Conservation (phyloP, 1,140 invertebrate species). For the Ruditapes philippinarum region DNA sequence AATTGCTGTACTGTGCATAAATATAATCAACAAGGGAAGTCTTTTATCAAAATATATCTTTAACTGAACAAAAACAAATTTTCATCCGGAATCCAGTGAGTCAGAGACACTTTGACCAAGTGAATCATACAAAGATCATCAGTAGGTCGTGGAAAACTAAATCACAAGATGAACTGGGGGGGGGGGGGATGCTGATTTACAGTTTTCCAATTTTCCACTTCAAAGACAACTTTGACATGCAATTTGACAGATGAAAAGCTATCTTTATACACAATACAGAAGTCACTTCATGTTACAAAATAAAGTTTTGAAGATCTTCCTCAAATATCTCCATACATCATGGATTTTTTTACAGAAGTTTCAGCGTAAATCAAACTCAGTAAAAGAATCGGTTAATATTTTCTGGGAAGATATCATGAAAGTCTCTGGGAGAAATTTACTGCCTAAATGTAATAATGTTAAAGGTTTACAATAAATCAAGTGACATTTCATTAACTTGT, state of each 20-base stretch:
- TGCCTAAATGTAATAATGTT: slow-evolving; percentile 17
- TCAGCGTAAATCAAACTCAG: not conserved
- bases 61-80: not conserved
- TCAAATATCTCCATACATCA: not conserved
- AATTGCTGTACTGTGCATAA: too few relatives aligned
- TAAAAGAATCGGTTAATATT: slow-evolving; percentile 8
- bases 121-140: too few relatives aligned
- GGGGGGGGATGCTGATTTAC: slow-evolving; percentile 44
- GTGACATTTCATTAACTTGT: not conserved
- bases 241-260: slow-evolving; percentile 10
- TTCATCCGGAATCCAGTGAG: not conserved
- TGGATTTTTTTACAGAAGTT: slow-evolving; percentile 9
- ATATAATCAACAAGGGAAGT: too few relatives aligned
- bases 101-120: not conserved
- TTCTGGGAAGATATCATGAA: not conserved
- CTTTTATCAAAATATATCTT: too few relatives aligned
- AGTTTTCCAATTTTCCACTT: slow-evolving; percentile 13
- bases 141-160: not conserved
- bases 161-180: not conserved
- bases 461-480: slow-evolving; percentile 15
- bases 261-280: not conserved
- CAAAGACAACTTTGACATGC: not conserved
- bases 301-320: not conserved
- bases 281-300: slow-evolving; percentile 1
- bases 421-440: not conserved